Percentiles rank a stretch among this genome's conserved stretches.
phyloP scores from a whole-genome alignment of 2,797 vertebrate genomes.

The Parauchenoglanis ngamensis region DNA sequence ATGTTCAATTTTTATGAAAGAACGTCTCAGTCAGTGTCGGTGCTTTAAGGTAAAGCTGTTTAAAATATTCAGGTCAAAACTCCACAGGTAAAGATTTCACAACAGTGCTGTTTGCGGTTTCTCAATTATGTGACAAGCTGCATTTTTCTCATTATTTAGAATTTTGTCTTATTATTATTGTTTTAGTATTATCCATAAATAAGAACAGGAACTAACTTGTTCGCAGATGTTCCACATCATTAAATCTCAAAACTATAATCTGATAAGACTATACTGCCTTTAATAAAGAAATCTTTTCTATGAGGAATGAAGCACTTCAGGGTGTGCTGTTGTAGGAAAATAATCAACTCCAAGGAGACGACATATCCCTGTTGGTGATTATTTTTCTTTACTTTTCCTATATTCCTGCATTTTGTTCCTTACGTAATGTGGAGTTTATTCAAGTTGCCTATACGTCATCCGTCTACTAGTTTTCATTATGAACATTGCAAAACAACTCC shows the following conservation, averaged over 20 bases:
- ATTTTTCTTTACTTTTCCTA: not conserved
- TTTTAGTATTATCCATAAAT: not conserved
- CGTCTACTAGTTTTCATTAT: not conserved
- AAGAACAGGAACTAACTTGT: not conserved
- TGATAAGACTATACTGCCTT: not conserved
- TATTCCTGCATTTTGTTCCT: not conserved
- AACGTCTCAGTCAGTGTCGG: not conserved
- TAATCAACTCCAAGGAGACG: no score
- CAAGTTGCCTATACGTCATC: not conserved
- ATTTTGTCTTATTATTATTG: slow-evolving; percentile 4
- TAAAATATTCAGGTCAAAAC: not conserved
- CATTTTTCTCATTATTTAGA: not conserved
- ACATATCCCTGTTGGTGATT: not conserved
- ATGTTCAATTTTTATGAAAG: not conserved
- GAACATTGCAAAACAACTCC: not conserved
- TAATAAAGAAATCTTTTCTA: not conserved
- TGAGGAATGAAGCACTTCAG: not conserved
- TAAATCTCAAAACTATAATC: not conserved
- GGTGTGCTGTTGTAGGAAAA: not conserved
- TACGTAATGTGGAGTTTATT: not conserved
- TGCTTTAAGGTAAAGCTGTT: not conserved
- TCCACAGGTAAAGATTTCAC: not conserved
- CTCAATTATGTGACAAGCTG: not conserved
- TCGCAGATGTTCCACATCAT: not conserved
- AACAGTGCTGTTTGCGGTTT: not conserved